These are phyloP conservation scores for Myopa testacea DNA, from an alignment of 2,888 invertebrate genomes.

Conservation along the genomic window DNA sequence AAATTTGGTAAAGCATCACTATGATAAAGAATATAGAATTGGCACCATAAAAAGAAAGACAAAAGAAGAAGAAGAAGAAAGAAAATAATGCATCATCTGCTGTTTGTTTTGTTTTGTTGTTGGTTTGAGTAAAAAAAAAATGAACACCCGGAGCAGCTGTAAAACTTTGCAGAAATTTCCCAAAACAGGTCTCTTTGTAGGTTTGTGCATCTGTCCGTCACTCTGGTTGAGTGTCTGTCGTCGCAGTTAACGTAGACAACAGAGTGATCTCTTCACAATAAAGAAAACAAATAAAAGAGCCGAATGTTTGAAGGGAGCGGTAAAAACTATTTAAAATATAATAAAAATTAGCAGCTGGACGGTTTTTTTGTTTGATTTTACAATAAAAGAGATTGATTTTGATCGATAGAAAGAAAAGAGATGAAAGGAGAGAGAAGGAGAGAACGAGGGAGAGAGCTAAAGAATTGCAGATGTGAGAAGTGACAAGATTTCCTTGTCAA, in stretches of 20 bases:
- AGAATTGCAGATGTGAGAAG: no score
- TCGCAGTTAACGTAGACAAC: no score
- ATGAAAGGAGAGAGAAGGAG: background rate
- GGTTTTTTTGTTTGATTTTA: background rate
- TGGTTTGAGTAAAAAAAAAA: background rate
- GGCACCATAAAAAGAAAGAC: background rate
- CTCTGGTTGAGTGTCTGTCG: no score
- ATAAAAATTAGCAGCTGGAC: background rate
- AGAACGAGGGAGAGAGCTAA: background rate
- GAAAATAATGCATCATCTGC: background rate
- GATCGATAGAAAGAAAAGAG: background rate
- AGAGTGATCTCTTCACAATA: background rate
- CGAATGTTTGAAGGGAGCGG: background rate
- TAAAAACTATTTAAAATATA: background rate
- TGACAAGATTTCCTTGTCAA: no score
- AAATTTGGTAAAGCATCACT: no score
- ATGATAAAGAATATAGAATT: no score
- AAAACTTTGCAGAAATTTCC: slow-evolving; percentile 4
- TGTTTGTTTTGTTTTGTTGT: background rate
- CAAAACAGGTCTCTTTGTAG: background rate
- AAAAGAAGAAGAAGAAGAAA: background rate
- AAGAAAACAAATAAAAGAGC: background rate
- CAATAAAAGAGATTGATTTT: background rate
- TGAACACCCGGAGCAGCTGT: background rate
- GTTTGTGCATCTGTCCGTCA: no score